Percentiles rank a stretch among this genome's conserved stretches.
phyloP scores from a whole-genome alignment of 2,113 vertebrate genomes.

The Donacobius atricapilla region DNA sequence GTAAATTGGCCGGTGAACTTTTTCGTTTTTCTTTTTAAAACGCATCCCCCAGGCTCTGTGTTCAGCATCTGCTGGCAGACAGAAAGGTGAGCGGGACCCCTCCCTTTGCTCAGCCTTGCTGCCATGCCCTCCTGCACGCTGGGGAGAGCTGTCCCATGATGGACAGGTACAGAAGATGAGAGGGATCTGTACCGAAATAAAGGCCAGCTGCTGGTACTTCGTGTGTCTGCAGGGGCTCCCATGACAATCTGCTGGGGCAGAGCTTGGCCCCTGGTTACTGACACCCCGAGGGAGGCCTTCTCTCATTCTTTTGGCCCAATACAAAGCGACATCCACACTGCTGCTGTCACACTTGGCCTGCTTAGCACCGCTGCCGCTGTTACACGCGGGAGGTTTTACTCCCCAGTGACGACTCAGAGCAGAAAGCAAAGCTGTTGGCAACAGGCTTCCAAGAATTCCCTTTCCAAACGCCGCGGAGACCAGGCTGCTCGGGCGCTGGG shows the following conservation, averaged over 20 bases:
- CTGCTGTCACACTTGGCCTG: background rate
- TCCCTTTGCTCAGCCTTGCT: background rate
- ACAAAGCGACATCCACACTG: background rate
- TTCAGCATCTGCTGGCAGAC: background rate
- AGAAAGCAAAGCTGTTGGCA: background rate
- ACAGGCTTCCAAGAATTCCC: background rate
- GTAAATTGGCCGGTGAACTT: background rate
- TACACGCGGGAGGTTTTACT: background rate
- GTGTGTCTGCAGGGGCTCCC: background rate
- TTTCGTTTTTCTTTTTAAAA: background rate
- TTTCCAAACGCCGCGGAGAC: background rate
- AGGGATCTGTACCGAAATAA: background rate
- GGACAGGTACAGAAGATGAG: background rate
- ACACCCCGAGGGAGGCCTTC: background rate
- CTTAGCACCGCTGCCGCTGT: background rate
- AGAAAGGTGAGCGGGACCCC: background rate
- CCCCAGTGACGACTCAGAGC: background rate
- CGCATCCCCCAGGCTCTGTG: background rate
- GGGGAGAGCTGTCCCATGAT: background rate
- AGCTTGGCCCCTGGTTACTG: background rate
- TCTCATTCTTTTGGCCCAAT: background rate
- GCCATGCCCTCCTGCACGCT: accelerated
- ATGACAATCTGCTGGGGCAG: background rate
- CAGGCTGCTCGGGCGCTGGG: background rate
- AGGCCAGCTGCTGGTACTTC: background rate